Percentiles rank a stretch among this genome's conserved stretches.
phyloP scores from a whole-genome alignment of 2,797 vertebrate species.

The Cetoscarus ocellatus region DNA sequence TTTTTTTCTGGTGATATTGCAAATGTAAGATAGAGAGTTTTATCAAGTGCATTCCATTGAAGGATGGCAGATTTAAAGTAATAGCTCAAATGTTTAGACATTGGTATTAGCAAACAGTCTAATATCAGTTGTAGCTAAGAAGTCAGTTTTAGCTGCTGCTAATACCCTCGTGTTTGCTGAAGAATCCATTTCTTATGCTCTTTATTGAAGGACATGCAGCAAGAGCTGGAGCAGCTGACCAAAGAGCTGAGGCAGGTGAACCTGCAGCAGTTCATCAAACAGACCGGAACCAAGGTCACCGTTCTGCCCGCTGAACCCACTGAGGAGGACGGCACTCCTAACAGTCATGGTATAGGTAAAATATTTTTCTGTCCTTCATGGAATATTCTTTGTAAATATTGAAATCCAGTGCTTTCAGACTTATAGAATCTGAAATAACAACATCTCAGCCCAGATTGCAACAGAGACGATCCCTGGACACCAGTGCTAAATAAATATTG shows the following conservation, averaged over 20 bases:
- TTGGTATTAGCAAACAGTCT: not conserved
- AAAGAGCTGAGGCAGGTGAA: conserved; percentile 98
- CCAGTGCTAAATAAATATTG: too few relatives aligned
- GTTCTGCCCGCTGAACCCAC: conserved; percentile 93
- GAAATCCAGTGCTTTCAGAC: not conserved
- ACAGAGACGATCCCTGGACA: too few relatives aligned
- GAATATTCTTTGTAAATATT: not conserved
- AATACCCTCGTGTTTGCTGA: not conserved
- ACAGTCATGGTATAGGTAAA: conserved; percentile 83
- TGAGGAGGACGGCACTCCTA: conserved; percentile 85
- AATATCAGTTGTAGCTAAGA: not conserved
- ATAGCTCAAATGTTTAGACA: not conserved
- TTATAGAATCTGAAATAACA: too few relatives aligned
- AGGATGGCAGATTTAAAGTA: conserved; percentile 1
- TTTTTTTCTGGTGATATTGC: too few relatives aligned
- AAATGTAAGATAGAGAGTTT: too few relatives aligned
- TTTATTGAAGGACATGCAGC: conserved; percentile 91
- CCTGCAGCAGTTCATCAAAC: conserved; percentile 98
- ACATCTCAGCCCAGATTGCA: too few relatives aligned
- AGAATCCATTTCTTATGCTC: conserved; percentile 5
- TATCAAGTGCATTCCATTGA: not conserved
- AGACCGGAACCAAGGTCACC: conserved; percentile 97
- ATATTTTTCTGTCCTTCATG: not conserved
- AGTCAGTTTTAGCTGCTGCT: not conserved
- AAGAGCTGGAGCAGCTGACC: conserved; percentile 95